Evolutionary conservation across 2,797 vertebrate species (phyloP), one percentile per base, ranked within the genome.

Genomic region (Hemibagrus guttatus): DNA sequence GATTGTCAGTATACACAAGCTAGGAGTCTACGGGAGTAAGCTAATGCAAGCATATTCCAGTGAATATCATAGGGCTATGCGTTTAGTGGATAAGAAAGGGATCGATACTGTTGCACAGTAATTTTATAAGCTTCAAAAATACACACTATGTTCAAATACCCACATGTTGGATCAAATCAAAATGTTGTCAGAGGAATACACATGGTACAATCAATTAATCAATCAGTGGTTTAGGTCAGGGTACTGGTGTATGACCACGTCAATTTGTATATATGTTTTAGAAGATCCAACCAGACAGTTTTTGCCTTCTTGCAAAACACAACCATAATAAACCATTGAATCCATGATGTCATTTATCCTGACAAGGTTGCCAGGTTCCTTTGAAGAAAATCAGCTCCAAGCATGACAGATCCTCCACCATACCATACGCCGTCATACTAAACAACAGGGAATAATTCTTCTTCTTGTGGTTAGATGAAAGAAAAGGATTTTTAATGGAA

Each of bases 11-110:
- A 86, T 78, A 83, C 66, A 89, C 78, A 80, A 13, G 54, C 54
- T 52, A 61, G 12, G 31, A 66, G 83, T 79, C 87, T 88, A 88
- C 84, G 87, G 88, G 86, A 92, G 89, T 88, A 88, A 86, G 91
- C 90, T 90, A 91, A 88, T 91, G 82, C 52, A 72, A 89, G 85
- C 83, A 90, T 85, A 92, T 95, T 94, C 92, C 93, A 90, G 94
- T 93, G 93, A 89, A 92, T 92, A 93, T 91, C 85, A 92, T 89
- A 90, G 68, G 86, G 90, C 59, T 46, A 39, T 13, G 92, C 90
- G 93, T 93, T 94, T 93, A 88, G 85, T 88, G 81, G 28, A 74
- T 78, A 84, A 86, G 88, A 92, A 92, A 89, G 90, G 85, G 90
- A 91, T 91, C 91, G 91, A 91, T 88, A 85, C 0, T 64, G 83